Percentiles rank a stretch among this genome's conserved stretches.
Conservation (phyloP, 2,113 vertebrate genomes). For the Chinchilla lanigera region DNA sequence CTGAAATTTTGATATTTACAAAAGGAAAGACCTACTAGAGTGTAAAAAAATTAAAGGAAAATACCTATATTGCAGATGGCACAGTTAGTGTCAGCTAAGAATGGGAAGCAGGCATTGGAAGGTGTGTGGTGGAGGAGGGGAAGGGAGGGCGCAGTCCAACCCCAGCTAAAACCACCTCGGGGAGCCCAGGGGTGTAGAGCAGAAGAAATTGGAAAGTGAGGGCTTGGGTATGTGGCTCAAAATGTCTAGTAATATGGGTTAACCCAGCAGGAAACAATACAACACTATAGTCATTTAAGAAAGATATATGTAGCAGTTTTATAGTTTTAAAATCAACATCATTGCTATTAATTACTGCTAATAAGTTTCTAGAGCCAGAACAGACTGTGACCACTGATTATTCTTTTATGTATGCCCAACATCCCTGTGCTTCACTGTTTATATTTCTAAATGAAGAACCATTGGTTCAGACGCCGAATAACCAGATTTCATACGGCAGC, state of each 20-base stretch:
- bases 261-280: neutral
- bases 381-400: neutral
- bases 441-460: neutral
- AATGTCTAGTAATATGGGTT: neutral
- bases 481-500: neutral
- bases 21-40: neutral
- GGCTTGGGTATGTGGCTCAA: neutral
- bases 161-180: neutral
- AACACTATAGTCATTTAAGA: neutral
- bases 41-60: neutral
- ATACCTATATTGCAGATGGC: accelerated
- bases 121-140: accelerated
- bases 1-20: neutral
- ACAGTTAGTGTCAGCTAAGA: accelerated
- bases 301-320: neutral
- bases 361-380: neutral
- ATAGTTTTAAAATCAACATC: neutral
- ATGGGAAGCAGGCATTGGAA: accelerated
- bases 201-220: too few species aligned
- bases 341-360: neutral
- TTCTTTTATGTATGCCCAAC: neutral
- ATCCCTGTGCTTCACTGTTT: neutral
- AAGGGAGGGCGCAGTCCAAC: too few species aligned
- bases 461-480: too few species aligned
- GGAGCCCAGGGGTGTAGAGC: too few species aligned